Evolutionary conservation across 2,113 vertebrate genomes (phyloP), one percentile per base, ranked within the genome.

Genomic region (Heliornis fulica): DNA sequence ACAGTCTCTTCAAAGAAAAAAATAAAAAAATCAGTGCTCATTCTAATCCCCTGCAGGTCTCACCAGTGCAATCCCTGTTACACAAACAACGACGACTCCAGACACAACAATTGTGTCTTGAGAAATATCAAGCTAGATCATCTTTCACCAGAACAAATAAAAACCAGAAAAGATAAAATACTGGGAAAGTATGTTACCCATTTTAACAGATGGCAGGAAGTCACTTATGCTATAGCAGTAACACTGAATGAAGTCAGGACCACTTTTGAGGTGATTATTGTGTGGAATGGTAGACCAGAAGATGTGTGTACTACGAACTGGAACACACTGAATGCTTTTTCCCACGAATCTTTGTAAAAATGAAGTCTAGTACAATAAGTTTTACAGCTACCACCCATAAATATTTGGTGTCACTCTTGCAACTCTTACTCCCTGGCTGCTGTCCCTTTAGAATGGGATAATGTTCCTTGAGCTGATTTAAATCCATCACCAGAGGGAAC

Each of bases 401-500:
- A 80, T 93, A 93, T 92, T 89, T 94, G 63, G 43, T 85, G 69
- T 93, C 94, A 85, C 77, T 84, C 23, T 91, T 76, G 32, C 63
- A 93, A 79, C 76, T 97, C 74, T 82, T 85, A 94, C 82, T 97
- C 97, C 91, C 94, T 95, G 89, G 79, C 86, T 45, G 26, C 13
- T 48, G 54, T 56, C 88, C 70, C 0, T 0, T 23, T 48, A 57
- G 71, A n/a, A 84, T 26, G n/a, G 64, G 32, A 43, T 15, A 5
- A 85, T 76, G 46, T 64, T 96, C 71, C 79, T 80, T 7, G 5
- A 79, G 63, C 63, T 69, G 61, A 5, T n/a, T n/a, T 13, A 82
- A 83, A 50, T 74, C 53, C 46, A 83, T 38, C 78, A 43, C 70
- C 80, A 83, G 79, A 96, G 61, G 57, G 69, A 41, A 80, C 71